These are phyloP conservation scores for Anarsia innoxiella DNA, from an alignment of 2,888 invertebrate genomes.

Conservation along the genomic window DNA sequence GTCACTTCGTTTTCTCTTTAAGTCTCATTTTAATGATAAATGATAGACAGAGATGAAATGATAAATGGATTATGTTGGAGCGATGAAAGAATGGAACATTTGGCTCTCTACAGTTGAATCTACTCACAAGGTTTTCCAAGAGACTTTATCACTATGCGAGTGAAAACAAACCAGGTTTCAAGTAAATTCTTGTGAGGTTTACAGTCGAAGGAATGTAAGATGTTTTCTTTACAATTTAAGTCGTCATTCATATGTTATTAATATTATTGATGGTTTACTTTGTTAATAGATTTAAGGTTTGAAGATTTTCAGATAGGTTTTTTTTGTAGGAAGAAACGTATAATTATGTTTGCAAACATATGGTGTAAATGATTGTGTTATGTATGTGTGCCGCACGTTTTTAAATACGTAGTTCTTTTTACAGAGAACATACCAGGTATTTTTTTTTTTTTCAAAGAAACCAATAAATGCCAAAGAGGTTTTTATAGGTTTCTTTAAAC, in stretches of 20 bases:
- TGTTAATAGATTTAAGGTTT: conserved; percentile 41
- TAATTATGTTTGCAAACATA: neutral
- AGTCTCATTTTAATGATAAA: conserved; percentile 72
- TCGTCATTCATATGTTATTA: conserved; percentile 56
- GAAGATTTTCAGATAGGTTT: neutral
- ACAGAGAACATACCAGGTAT: too few relatives aligned
- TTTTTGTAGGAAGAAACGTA: conserved; percentile 1
- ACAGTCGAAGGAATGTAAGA: conserved; percentile 49
- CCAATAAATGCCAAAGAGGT: too few relatives aligned
- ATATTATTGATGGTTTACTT: conserved; percentile 50
- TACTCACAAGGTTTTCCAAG: too few relatives aligned
- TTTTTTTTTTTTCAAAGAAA: too few relatives aligned
- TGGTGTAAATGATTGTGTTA: too few relatives aligned
- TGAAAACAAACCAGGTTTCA: too few relatives aligned
- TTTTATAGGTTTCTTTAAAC: too few relatives aligned
- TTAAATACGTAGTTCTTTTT: too few relatives aligned
- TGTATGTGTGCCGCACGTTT: too few relatives aligned
- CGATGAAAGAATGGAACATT: conserved; percentile 64
- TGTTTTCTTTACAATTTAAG: conserved; percentile 61
- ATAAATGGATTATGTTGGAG: conserved; percentile 52
- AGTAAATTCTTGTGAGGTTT: too few relatives aligned
- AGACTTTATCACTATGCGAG: too few relatives aligned
- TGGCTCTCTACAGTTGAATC: too few relatives aligned
- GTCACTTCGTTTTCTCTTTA: conserved; percentile 72
- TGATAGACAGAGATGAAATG: conserved; percentile 46